These are phyloP conservation scores for Perccottus glenii DNA, from an alignment of 2,113 vertebrate genomes.

Conservation along the genomic window DNA sequence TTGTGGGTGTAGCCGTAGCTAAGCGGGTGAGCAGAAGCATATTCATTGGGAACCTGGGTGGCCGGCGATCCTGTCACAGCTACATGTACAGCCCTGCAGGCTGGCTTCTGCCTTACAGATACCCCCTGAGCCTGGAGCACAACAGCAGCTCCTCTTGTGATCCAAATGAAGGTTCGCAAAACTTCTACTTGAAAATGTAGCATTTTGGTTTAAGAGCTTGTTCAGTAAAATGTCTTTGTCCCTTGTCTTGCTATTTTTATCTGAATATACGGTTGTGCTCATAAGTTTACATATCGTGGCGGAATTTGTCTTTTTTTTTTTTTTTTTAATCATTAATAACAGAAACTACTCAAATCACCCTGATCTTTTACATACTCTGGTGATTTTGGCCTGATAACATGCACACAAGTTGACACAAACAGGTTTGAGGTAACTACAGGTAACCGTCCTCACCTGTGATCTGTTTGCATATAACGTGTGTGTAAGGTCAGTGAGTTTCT, in stretches of 20 bases:
- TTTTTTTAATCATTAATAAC: neutral
- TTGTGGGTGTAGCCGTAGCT: conserved; percentile 81
- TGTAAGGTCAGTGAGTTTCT: no score
- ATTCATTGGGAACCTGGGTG: conserved; percentile 77
- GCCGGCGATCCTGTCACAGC: conserved; percentile 87
- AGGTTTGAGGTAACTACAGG: no score
- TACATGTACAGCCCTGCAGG: conserved; percentile 87
- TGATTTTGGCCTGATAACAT: no score
- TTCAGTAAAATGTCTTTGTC: neutral
- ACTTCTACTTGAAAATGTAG: conserved; percentile 2
- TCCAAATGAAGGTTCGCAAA: conserved; percentile 78
- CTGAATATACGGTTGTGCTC: no score
- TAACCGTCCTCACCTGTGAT: no score
- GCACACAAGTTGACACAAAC: no score
- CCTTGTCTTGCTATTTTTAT: no score
- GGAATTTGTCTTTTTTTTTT: neutral
- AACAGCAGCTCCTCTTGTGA: conserved; percentile 79
- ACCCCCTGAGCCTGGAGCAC: conserved; percentile 65
- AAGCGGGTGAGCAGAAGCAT: conserved; percentile 80
- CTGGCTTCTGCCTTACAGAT: conserved; percentile 84
- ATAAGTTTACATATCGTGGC: no score
- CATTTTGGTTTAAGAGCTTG: no score
- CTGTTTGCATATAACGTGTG: no score
- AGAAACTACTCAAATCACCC: no score
- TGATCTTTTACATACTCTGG: no score